Evolutionary conservation across 2,113 vertebrate genomes (phyloP), one percentile per base, ranked within the genome.

Genomic region (Nipponia nippon): DNA sequence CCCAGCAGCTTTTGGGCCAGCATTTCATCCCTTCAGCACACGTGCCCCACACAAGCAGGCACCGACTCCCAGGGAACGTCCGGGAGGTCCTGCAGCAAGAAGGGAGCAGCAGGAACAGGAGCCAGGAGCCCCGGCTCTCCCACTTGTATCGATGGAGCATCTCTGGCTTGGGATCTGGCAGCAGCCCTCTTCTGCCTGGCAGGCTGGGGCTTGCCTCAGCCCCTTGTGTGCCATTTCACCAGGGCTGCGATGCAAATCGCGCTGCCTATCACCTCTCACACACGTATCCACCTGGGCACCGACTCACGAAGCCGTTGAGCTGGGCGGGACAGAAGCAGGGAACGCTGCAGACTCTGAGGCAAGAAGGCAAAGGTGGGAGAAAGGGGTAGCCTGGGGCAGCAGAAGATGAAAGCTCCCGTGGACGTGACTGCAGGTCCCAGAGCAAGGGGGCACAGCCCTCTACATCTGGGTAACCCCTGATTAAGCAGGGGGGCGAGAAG

Each of bases 341-440:
- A 63, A 59, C 1, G 1, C 63, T 17, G 36, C 58, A 23, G 36
- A 53, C 71, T 5, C 44, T n/a, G 6, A 40, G 36, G 23, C 29
- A 25, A 38, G 42, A 6, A 23, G 46, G 42, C 10, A 42, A 42
- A 49, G 30, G 10, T 1, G 32, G 47, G 16, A 59, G 34, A 34
- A 70, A 53, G 26, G 27, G 14, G 8, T 3, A 13, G 58, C 13
- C 29, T 34, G 32, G 17, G 30, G n/a, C 47, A 44, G 23, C 16
- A 9, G 52, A 26, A 72, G 50, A 22, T 3, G 49, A 16, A 38
- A 58, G 21, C 22, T 56, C 50, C 55, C 36, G 2, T 0, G 5
- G 63, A 8, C 3, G 0, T 1, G 4, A 72, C 20, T 5, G 1
- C 16, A 26, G 40, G 19, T 22, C 40, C 29, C 69, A 47, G 25